Base-by-base conservation (phyloP, 2,113 vertebrate species). In the Melanotaenia duboulayi region DNA sequence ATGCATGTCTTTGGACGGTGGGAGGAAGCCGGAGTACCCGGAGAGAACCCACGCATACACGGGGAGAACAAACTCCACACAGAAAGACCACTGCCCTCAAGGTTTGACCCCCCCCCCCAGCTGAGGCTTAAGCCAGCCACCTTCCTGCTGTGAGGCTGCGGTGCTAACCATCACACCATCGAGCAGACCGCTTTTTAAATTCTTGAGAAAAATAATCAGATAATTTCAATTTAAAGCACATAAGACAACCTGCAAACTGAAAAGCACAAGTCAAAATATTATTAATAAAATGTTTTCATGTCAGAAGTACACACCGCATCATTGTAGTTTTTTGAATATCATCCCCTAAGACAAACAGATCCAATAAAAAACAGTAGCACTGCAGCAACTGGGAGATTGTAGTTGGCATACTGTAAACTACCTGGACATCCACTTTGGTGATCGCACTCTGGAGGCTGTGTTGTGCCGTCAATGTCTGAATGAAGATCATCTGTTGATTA, bases 401-500 rank as follows among this genome's bases (percentile, higher is more conserved):
- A 23, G 59, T 46, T 37, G 24, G 42, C 28, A 50, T 37, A 39
- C 22, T 52, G 49, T 39, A 65, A 65, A 51, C 62, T 65, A 65
- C 46, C 46, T 65, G 19, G 19, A 39, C 48, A 65, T 65, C 62
- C 62, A 22, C 13, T 65, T 20, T 22, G 62, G 20, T 65, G 62
- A 50, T 48, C 37, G 32, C 63, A 52, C 49, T 52, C 32, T 51
- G 48, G 20, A 14, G 35, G 48, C 32, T 65, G 63, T 51, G 48
- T 7, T 65, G 32, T 65, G 48, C 4, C 28, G 14, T 16, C 62
- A 65, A 23, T 65, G 62, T 1, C 48, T 65, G 63, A 20, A 50
- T 37, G 62, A 50, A 10, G 62, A 51, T 6, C 46, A 65, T 51
- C 62, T 65, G 62, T 65, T 65, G 63, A 65, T 39, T 51, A 52